Evolutionary conservation across 2,113 vertebrate species (phyloP), one percentile per base, ranked within the genome.

Genomic region (Ploceus nigricollis): DNA sequence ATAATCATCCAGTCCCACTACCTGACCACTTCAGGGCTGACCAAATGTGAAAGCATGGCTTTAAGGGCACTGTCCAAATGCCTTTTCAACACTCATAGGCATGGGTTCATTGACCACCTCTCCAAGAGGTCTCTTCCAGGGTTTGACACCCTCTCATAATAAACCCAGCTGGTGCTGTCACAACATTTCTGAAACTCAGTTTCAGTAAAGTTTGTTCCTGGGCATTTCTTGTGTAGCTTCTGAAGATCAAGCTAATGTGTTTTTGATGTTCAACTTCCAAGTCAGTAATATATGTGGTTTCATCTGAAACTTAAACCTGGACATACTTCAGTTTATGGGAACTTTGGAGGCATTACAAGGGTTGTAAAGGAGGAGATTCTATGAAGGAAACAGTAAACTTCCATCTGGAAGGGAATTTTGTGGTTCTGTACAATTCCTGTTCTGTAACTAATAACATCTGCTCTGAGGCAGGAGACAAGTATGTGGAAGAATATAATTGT

Each of bases 161-260:
- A 61, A 81, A 50, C 24, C 15, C 14, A 25, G 7, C 13, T 47
- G 25, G 7, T 77, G 35, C 10, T 81, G 9, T 53, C 23, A 8
- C 17, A 70, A 22, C 7, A 16, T 17, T 66, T 70, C 17, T 0
- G 1, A 53, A 72, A 61, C 3, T 60, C 0, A 0, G 6, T 19
- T 73, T 75, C 40, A 19, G 11, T 42, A 22, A 33, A 18, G 21
- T 40, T 63, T 65, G 4, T 51, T 90, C 15, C 9, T 61, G 48
- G 22, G 21, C 3, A 7, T 51, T 81, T 57, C 25, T 66, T 63
- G 24, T 53, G 12, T 61, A 42, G 13, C n/a, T 66, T 53, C 33
- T 83, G 61, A 61, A 65, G 76, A 51, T 70, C 5, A 17, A 51
- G 12, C 21, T 61, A 10, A 45, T 23, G 16, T 19, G 4, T 1